Evolutionary conservation across 2,113 vertebrate genomes (phyloP), one percentile per base, ranked within the genome.

Genomic region (Tragulus kanchil): DNA sequence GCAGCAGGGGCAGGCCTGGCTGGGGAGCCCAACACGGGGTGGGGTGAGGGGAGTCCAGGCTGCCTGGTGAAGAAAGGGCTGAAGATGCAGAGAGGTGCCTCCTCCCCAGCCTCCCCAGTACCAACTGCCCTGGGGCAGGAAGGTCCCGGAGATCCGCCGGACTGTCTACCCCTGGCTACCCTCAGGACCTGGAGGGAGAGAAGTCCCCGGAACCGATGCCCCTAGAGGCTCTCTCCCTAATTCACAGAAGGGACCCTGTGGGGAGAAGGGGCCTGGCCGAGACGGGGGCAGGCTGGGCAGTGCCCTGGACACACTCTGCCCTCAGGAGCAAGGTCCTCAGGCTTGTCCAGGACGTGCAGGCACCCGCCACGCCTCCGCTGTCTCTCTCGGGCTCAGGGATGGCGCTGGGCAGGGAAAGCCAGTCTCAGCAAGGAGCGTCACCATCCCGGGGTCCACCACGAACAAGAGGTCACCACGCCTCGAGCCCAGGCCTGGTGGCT

Each of bases 251-350:
- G 28, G 17, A 16, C 26, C 8, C 10, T 52, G 8, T 2, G 56
- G 25, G 11, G 31, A 3, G 3, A 3, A 17, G 58, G 36, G 61
- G 23, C 25, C 17, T 5, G 4, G 59, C 26, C 8, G 3, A 8
- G 19, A 50, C 19, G 9, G 54, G 87, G 25, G 11, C 25, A 3
- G 2, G 6, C n/a, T 69, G 9, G 31, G 11, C 88, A 21, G 7
- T 5, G 21, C n/a, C 19, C 0, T 1, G 21, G 14, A 48, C 78
- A 61, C 5, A 12, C 11, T 56, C 69, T 0, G 3, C 10, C 36
- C 42, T 52, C 36, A 84, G 85, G 58, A 83, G 58, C 36, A 21
- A 28, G 59, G 15, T 13, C n/a, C n/a, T 3, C 3, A 12, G 42
- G 6, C 19, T 12, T 50, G 52, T 54, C 88, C 52, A 42, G 86